Evolutionary conservation across 2,888 invertebrate species (phyloP), one percentile per base, ranked within the genome.

Genomic region (Lepidonotus clava): DNA sequence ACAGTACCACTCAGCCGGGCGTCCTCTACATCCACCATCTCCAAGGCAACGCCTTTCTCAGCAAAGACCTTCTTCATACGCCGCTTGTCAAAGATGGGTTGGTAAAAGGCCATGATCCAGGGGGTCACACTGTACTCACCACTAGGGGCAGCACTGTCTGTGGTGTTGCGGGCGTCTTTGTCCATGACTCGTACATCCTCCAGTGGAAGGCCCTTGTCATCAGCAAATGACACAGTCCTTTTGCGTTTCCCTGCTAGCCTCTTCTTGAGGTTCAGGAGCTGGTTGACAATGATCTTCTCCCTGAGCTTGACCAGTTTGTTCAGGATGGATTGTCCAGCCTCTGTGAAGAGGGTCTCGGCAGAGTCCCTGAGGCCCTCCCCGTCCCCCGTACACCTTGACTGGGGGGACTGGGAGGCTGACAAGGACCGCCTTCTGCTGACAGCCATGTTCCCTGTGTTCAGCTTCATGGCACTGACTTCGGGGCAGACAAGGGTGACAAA

Each of bases 31-130:
- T 80, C 80, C 4, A 80, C 46, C 28, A 46, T 80, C 28, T 80
- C 80, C 32, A 80, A 46, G 41, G 80, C 46, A 51, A 80, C 46
- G 21, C 80, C 80, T 5, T 80, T 80, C 80, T 80, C 46, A 0
- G 32, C 4, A 8, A 80, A 28, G 8, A 24, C 46, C 28, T 41
- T 41, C 80, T 24, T 46, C 51, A 80, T 28, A 21, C 46, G 41
- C 28, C 51, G 24, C 46, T 46, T 80, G 41, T 46, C 28, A 18
- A 80, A 80, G 5, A 80, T 46, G 46, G 80, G 80, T 46, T 80
- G 80, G 80, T 46, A 80, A 28, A 80, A 80, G 24, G 80, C 80
- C 80, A 80, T 80, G 1, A 80, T 80, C 80, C 80, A 80, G 5
- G 80, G 80, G 2, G 80, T 46, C 5, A 80, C 36, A 21, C 71